These are phyloP conservation scores for Cecropterus lyciades DNA, from an alignment of 1,140 invertebrate genomes.

Conservation along the genomic window DNA sequence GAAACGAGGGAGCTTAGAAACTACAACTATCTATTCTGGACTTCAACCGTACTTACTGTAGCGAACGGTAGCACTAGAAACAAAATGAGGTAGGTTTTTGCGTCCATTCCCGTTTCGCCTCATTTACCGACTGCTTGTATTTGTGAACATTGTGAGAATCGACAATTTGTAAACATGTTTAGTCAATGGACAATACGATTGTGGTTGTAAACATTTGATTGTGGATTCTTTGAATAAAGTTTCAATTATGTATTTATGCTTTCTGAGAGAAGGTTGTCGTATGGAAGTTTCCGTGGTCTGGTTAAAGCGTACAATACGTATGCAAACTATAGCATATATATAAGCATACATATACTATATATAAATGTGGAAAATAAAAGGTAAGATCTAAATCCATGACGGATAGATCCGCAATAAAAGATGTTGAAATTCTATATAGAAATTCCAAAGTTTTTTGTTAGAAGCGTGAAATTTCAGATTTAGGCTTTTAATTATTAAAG, in stretches of 20 bases:
- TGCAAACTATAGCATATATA: too few species aligned
- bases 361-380: too few species aligned
- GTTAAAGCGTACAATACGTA: too few species aligned
- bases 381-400: too few species aligned
- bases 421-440: too few species aligned
- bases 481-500: too few species aligned
- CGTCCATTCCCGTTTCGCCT: slow-evolving; percentile 53
- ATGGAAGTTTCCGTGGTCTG: too few species aligned
- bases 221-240: slow-evolving; percentile 23
- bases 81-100: slow-evolving; percentile 46
- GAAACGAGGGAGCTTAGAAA: slow-evolving; percentile 22
- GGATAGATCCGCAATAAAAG: too few species aligned
- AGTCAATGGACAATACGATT: slow-evolving; percentile 29
- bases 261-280: too few species aligned
- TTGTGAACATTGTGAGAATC: slow-evolving; percentile 42
- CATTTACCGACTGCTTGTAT: slow-evolving; percentile 41
- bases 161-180: slow-evolving; percentile 38
- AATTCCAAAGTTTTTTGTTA: too few species aligned
- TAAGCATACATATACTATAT: too few species aligned
- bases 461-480: too few species aligned
- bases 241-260: neutral
- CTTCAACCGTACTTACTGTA: slow-evolving; percentile 49
- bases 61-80: slow-evolving; percentile 51
- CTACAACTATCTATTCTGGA: slow-evolving; percentile 19
- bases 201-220: slow-evolving; percentile 33